Evolutionary conservation across 92 coral and sea anemone genomes (phyloP).

Genomic region (Bergia sp.): DNA sequence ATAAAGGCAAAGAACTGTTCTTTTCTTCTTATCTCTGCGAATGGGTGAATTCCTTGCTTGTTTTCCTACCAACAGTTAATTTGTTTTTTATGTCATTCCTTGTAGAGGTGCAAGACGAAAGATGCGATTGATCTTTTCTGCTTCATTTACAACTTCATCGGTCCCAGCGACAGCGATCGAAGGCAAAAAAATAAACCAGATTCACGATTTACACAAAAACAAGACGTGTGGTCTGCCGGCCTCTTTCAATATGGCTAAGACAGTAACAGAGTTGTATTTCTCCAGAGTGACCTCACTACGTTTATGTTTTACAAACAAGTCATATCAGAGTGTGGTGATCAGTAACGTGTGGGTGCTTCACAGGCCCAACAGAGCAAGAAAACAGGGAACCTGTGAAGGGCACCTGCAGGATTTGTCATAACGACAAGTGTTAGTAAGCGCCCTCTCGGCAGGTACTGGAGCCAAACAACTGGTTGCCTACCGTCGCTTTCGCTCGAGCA

Average conservation of each 20-base stretch:
- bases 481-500: background rate
- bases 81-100: background rate
- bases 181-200: background rate
- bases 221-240: background rate
- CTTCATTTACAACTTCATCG: background rate
- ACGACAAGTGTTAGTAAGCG: background rate
- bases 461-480: background rate
- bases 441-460: slow-evolving; percentile 18
- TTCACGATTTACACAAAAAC: background rate
- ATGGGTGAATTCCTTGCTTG: slow-evolving; percentile 4
- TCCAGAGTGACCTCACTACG: slow-evolving; percentile 21
- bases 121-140: background rate
- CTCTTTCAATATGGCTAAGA: background rate
- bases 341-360: background rate
- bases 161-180: background rate
- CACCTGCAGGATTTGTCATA: slow-evolving; percentile 11
- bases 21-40: background rate
- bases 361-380: slow-evolving; percentile 2
- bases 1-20: background rate
- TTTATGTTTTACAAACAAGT: slow-evolving; percentile 9
- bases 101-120: background rate
- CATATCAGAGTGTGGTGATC: slow-evolving; percentile 11
- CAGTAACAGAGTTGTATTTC: background rate
- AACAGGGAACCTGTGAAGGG: background rate
- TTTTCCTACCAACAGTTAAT: background rate